phyloP scores from a whole-genome alignment of 2,888 invertebrate genomes.

The Lochmaea capreae region DNA sequence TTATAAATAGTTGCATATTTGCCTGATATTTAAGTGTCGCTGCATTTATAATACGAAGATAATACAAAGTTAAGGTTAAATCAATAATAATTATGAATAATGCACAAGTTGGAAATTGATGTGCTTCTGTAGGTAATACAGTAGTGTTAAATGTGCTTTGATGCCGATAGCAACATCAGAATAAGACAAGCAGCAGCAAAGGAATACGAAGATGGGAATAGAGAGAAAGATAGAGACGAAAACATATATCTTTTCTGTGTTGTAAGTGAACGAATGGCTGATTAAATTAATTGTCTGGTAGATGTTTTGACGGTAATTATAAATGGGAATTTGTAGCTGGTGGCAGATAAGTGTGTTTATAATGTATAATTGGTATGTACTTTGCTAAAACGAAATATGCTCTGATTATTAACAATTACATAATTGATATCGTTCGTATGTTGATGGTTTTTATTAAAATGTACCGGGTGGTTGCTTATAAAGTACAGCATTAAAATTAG shows the following conservation, averaged over 20 bases:
- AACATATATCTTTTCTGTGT: neutral
- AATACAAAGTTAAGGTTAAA: neutral
- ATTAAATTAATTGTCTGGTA: neutral
- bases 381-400: neutral
- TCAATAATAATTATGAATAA: neutral
- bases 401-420: too few relatives aligned
- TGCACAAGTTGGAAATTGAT: neutral
- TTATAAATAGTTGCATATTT: too few relatives aligned
- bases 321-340: conserved; percentile 26
- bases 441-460: too few relatives aligned
- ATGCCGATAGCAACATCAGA: neutral
- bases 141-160: neutral
- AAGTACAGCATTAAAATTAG: too few relatives aligned
- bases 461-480: too few relatives aligned
- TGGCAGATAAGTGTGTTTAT: conserved; percentile 26
- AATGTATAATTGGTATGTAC: conserved; percentile 18
- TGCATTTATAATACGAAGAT: too few relatives aligned
- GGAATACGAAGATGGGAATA: neutral
- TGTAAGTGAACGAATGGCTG: neutral
- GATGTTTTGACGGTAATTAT: conserved; percentile 21
- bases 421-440: too few relatives aligned
- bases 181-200: neutral
- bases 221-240: neutral
- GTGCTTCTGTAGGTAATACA: neutral
- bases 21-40: too few relatives aligned